Percentiles rank a stretch among this genome's conserved stretches.
phyloP scores from a whole-genome alignment of 2,113 vertebrate genomes.

The Brienomyrus brachyistius region DNA sequence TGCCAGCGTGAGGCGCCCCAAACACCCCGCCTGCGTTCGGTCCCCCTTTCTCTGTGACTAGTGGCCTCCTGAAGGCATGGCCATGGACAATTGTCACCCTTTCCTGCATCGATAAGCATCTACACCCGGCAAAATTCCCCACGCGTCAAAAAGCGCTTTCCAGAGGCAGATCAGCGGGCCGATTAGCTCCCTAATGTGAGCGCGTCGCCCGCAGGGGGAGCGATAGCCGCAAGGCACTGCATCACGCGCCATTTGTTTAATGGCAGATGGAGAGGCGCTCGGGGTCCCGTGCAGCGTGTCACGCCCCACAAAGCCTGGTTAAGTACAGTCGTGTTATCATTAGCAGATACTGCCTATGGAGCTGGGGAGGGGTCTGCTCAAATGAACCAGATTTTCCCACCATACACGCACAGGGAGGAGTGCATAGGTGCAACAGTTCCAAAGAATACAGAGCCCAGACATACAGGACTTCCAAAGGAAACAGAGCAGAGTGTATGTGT shows the following conservation, averaged over 20 bases:
- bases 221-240: too few species aligned
- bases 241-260: constrained; percentile 14
- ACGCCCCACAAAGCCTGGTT: not conserved
- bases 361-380: not conserved
- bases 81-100: constrained; percentile 11
- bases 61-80: constrained; percentile 21
- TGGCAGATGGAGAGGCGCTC: not conserved
- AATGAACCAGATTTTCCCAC: not conserved
- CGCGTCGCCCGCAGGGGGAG: constrained; percentile 33
- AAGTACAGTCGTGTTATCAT: constrained; percentile 2
- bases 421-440: not conserved
- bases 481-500: not conserved
- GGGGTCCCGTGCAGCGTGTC: not conserved
- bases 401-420: not conserved
- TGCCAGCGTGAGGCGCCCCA: not conserved
- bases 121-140: not conserved
- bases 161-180: not conserved
- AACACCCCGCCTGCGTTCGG: not conserved
- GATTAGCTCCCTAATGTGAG: not conserved
- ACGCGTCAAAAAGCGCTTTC: not conserved
- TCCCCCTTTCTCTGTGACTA: not conserved
- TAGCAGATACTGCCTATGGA: not conserved
- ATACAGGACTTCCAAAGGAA: not conserved
- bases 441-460: not conserved
- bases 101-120: constrained; percentile 20